These are phyloP conservation scores for Zophobas atratus DNA, from an alignment of 1,140 invertebrate species.

Conservation along the genomic window DNA sequence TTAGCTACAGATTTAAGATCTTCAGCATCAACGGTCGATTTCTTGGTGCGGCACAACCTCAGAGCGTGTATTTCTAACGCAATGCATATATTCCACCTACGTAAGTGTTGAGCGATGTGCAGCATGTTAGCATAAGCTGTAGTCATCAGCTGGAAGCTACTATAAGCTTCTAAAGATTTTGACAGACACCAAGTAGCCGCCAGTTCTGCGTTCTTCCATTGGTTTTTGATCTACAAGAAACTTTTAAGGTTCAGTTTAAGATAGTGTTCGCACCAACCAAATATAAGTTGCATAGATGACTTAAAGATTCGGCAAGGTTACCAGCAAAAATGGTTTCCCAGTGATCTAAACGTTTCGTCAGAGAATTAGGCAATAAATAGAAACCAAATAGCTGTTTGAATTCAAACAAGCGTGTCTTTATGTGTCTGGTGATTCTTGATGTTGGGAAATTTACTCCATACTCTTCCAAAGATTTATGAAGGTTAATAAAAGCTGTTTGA, in stretches of 20 bases:
- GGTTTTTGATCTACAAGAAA: conserved; percentile 53
- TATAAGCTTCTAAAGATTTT: conserved; percentile 68
- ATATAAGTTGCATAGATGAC: conserved; percentile 68
- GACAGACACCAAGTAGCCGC: conserved; percentile 73
- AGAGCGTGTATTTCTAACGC: conserved; percentile 66
- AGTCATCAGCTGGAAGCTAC: conserved; percentile 71
- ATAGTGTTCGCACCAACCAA: conserved; percentile 61
- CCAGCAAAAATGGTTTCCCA: conserved; percentile 67
- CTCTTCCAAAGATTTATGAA: conserved; percentile 63
- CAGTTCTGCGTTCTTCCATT: conserved; percentile 69
- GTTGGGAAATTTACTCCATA: conserved; percentile 57
- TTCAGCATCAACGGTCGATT: conserved; percentile 65
- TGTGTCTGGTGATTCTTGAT: conserved; percentile 3
- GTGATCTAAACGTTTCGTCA: conserved; percentile 54
- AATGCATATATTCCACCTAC: conserved; percentile 58
- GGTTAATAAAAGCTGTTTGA: conserved; percentile 63
- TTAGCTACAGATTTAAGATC: conserved; percentile 68
- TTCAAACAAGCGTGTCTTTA: conserved; percentile 62
- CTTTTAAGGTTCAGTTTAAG: not conserved
- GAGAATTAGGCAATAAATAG: conserved; percentile 50
- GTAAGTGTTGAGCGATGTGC: conserved; percentile 54
- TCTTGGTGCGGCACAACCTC: conserved; percentile 67
- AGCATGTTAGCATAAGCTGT: conserved; percentile 72
- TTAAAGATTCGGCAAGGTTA: conserved; percentile 69
- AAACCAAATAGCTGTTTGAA: conserved; percentile 52